Conservation (phyloP, 2,888 invertebrate species). For the Phaedon cochleariae region DNA sequence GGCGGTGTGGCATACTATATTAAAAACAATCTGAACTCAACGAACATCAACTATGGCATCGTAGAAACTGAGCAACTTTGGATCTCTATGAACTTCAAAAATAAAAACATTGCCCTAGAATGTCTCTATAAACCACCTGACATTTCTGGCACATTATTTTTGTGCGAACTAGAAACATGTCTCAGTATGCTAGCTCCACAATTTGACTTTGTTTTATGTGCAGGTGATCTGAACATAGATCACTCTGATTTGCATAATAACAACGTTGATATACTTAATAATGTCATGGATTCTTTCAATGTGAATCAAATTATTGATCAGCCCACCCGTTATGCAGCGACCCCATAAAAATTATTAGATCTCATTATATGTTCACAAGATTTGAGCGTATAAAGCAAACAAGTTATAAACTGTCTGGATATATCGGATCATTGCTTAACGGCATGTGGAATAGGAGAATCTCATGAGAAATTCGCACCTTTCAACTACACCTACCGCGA, state of each 20-base stretch:
- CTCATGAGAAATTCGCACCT: not conserved
- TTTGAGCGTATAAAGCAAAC: not conserved
- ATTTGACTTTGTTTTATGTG: too few relatives aligned
- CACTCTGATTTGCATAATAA: not conserved
- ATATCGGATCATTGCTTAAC: not conserved
- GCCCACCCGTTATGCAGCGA: not conserved
- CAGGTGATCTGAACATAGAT: too few relatives aligned
- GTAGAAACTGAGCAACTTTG: not conserved
- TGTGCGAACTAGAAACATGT: not conserved
- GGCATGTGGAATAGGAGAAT: not conserved
- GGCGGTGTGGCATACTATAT: not conserved
- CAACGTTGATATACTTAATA: not conserved
- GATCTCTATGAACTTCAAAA: not conserved
- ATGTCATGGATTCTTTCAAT: not conserved
- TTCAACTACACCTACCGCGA: not conserved
- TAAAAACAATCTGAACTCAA: not conserved
- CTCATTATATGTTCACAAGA: not conserved
- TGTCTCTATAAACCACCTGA: not conserved
- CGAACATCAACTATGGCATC: not conserved
- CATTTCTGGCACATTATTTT: not conserved
- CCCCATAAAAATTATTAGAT: not conserved
- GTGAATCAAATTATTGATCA: not conserved
- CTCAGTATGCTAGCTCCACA: too few relatives aligned
- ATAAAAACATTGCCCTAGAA: not conserved
- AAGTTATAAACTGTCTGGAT: conserved; percentile 1